phyloP scores from a whole-genome alignment of 2,888 invertebrate species.

The Sussaba pulchella region DNA sequence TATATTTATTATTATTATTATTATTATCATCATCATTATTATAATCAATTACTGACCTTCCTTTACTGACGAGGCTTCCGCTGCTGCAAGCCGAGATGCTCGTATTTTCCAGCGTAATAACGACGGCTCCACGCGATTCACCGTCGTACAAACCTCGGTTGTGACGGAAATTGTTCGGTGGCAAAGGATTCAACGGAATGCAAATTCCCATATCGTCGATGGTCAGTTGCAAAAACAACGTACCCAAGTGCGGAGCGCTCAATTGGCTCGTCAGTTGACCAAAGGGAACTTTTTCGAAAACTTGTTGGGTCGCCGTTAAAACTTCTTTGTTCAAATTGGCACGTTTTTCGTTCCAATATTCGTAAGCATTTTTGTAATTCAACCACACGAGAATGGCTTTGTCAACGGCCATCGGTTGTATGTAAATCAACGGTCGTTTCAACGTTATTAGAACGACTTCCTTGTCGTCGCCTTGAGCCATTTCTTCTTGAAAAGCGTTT shows the following conservation, averaged over 20 bases:
- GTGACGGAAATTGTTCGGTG: slow-evolving; percentile 88
- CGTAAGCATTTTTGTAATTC: slow-evolving; percentile 99
- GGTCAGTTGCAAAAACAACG: slow-evolving; percentile 96
- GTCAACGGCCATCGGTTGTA: slow-evolving; percentile 98
- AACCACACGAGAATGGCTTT: slow-evolving; percentile 99
- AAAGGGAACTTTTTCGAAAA: slow-evolving; percentile 91
- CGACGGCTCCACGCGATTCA: slow-evolving; percentile 95
- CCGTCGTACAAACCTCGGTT: slow-evolving; percentile 89
- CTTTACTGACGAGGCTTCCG: slow-evolving; percentile 98
- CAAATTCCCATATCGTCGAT: slow-evolving; percentile 99
- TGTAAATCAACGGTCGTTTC: slow-evolving; percentile 96
- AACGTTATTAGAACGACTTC: slow-evolving; percentile 96
- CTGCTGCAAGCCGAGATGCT: slow-evolving; percentile 97
- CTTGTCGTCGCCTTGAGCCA: slow-evolving; percentile 93
- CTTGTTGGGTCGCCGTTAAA: slow-evolving; percentile 90
- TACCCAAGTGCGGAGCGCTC: slow-evolving; percentile 93
- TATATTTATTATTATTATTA: neutral
- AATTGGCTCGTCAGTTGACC: slow-evolving; percentile 92
- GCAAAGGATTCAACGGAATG: slow-evolving; percentile 94
- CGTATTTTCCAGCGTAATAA: slow-evolving; percentile 98
- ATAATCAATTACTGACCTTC: slow-evolving; percentile 84
- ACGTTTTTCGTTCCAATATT: slow-evolving; percentile 99
- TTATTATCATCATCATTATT: too few species aligned
- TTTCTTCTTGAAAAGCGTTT: slow-evolving; percentile 95
- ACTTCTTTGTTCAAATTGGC: slow-evolving; percentile 96